phyloP scores from a whole-genome alignment of 2,888 invertebrate genomes.

The Pycnomerus fuliginosus region DNA sequence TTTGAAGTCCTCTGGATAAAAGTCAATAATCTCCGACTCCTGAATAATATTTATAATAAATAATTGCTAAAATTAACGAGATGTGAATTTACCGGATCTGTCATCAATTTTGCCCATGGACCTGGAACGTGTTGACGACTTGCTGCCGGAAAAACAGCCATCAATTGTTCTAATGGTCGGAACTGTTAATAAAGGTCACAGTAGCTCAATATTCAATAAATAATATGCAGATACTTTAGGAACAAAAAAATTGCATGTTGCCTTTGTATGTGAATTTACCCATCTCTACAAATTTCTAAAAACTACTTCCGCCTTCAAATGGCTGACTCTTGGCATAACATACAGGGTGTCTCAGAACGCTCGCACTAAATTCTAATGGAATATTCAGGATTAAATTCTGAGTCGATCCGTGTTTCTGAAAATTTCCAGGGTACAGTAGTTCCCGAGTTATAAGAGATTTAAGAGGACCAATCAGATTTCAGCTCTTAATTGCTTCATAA shows the following conservation, averaged over 20 bases:
- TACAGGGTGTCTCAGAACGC: too few relatives aligned
- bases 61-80: slow-evolving; percentile 6
- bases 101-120: slow-evolving; percentile 94
- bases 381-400: too few relatives aligned
- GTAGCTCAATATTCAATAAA: too few relatives aligned
- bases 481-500: too few relatives aligned
- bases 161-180: slow-evolving; percentile 95
- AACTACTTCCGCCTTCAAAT: background rate
- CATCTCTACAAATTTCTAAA: slow-evolving; percentile 5
- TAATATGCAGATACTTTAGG: too few relatives aligned
- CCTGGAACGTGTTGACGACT: slow-evolving; percentile 90
- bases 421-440: too few relatives aligned
- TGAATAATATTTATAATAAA: slow-evolving; percentile 42
- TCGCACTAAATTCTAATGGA: too few relatives aligned
- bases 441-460: too few relatives aligned
- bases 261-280: too few relatives aligned
- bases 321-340: slow-evolving; percentile 1
- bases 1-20: slow-evolving; percentile 97
- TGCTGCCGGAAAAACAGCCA: slow-evolving; percentile 99
- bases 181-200: slow-evolving; percentile 78
- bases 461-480: too few relatives aligned
- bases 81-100: slow-evolving; percentile 68
- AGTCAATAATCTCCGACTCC: slow-evolving; percentile 94
- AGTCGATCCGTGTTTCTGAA: too few relatives aligned
- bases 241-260: too few relatives aligned